Evolutionary conservation across 2,113 vertebrate species (phyloP).

Genomic region (Arenaria interpres): DNA sequence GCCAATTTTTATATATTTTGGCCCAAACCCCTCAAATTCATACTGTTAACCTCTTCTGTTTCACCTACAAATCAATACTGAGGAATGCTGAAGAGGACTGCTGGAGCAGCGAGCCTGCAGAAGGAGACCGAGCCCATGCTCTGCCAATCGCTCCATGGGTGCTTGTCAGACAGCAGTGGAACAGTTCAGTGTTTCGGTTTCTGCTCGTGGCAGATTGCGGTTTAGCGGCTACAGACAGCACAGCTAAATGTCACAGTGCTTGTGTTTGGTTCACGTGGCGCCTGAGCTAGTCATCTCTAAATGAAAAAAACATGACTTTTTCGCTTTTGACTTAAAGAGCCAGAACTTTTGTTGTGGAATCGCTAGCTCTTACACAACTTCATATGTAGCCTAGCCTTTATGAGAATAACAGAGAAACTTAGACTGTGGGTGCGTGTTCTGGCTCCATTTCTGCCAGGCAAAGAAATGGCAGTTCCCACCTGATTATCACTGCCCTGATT

Average conservation of each 20-base stretch:
- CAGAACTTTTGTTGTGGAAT: background rate
- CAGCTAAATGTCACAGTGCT: background rate
- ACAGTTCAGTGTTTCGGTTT: background rate
- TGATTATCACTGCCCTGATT: background rate
- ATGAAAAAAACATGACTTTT: background rate
- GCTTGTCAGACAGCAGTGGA: background rate
- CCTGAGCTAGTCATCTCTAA: background rate
- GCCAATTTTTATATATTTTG: background rate
- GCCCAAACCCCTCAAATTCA: background rate
- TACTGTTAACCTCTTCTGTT: background rate
- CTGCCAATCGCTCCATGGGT: background rate
- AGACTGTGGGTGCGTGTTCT: accelerated
- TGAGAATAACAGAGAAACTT: background rate
- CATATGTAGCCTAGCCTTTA: background rate
- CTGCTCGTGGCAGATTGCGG: background rate
- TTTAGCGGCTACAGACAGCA: background rate
- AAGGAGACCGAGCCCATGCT: background rate
- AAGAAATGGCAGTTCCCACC: background rate
- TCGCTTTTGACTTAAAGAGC: background rate
- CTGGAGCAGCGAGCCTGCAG: background rate
- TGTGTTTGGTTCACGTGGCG: background rate
- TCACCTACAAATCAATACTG: background rate
- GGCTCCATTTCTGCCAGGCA: background rate
- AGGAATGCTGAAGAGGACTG: background rate
- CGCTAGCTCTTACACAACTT: background rate